A percentile compares a stretch with the other conserved stretches of the same genome.
phyloP scores from a whole-genome alignment of 2,113 vertebrate genomes.

The Bolborhynchus lineola region DNA sequence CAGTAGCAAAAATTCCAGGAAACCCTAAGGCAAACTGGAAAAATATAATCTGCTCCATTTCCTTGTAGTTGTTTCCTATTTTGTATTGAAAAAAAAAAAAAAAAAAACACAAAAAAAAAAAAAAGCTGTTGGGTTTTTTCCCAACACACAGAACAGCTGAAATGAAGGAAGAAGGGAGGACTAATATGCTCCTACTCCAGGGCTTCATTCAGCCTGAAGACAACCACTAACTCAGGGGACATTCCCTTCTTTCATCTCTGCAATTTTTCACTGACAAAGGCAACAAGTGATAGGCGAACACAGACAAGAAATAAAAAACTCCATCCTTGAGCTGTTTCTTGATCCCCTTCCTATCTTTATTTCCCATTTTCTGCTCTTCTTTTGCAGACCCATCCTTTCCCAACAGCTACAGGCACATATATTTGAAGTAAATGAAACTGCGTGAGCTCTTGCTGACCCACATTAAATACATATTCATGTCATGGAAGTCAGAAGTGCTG shows the following conservation, averaged over 20 bases:
- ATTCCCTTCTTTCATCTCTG: constrained; percentile 26
- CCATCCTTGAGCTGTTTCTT: background rate
- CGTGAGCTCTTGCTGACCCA: constrained; percentile 17
- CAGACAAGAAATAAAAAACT: background rate
- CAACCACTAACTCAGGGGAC: background rate
- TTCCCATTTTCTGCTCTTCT: background rate
- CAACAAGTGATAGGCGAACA: background rate
- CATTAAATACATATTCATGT: constrained; percentile 13
- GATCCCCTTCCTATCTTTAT: background rate
- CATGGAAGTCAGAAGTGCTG: constrained; percentile 6
- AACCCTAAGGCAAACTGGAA: constrained; percentile 57
- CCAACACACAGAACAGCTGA: background rate
- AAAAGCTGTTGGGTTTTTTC: background rate
- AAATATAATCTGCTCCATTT: constrained; percentile 43
- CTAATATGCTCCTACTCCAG: background rate
- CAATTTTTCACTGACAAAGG: constrained; percentile 29
- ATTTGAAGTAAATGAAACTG: constrained; percentile 16
- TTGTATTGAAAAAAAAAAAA: background rate
- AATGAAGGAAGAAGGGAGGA: background rate
- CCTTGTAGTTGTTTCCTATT: constrained; percentile 43
- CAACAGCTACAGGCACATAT: background rate
- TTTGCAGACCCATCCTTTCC: background rate
- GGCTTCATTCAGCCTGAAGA: background rate
- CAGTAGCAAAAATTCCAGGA: constrained; percentile 67
- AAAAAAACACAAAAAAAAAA: background rate